Base-by-base conservation (phyloP, 2,113 vertebrate genomes). In the Microcebus tavaratra region DNA sequence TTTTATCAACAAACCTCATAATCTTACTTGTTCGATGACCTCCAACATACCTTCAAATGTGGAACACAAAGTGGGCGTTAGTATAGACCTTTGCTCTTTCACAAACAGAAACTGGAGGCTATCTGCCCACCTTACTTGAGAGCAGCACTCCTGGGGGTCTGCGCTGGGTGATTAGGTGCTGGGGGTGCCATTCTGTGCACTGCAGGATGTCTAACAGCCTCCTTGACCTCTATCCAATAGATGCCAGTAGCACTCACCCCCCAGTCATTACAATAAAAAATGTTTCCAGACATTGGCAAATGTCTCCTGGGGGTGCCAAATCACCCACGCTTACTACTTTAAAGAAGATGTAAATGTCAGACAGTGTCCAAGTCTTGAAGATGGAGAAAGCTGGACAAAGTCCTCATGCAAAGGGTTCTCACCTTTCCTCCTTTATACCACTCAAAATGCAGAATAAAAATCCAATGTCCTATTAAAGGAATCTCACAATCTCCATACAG, bases 1-100 rank as follows among this genome's bases (percentile, higher is more conserved):
- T 99, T 99, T 99, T 99, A 98, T 99, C 99, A 97, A 99, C 99
- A 98, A 99, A 99, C 97, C 99, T 99, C 99, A 99, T 99, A 97
- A 99, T 99, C 98, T 99, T 99, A 98, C 99, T 99, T 93, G 99
- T 99, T 95, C 99, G 98, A 98, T 99, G 99, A 96, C 99, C 99
- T 98, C 99, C 99, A 1, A 99, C 98, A 23, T 99, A 99, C 95
- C 99, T 99, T 98, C 63, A 94, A 80, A 95, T 0, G 84, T 79
- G 42, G 78, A 88, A 91, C 0, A 95, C 36, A 90, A 94, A 87
- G 27, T 63, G n/a, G 68, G 73, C 18, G 59, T 95, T 75, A 95
- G 79, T 15, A 31, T 18, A 3, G 31, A 27, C 57, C n/a, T 86
- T 75, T 59, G 50, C 45, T 68, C 39, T 65, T 84, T 73, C 45